Percentiles rank a stretch among this genome's conserved stretches.
Evolutionary conservation across 2,888 invertebrate species (phyloP).

Genomic region (Drosophila nigricruria): DNA sequence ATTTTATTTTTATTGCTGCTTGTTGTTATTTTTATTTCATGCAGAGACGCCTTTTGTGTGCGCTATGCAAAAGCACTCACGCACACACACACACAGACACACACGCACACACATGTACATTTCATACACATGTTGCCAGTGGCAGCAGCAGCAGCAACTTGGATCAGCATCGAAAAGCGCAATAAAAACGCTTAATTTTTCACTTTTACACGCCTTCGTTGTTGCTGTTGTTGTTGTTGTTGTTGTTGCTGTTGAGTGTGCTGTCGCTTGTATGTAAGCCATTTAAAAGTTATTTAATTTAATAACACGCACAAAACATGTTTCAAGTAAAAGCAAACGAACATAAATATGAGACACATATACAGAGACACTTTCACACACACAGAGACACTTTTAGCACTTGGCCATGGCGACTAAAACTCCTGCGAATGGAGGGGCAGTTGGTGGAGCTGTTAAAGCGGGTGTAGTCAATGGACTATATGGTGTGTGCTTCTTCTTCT

Average conservation of each 20-base stretch:
- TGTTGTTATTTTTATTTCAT: conserved; percentile 79
- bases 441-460: background rate
- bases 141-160: conserved; percentile 22
- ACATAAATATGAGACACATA: conserved; percentile 43
- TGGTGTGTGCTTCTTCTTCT: background rate
- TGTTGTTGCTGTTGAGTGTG: conserved; percentile 35
- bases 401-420: conserved; percentile 22
- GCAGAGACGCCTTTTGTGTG: conserved; percentile 61
- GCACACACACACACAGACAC: conserved; percentile 22
- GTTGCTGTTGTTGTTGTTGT: conserved; percentile 17
- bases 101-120: conserved; percentile 37
- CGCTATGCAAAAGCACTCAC: conserved; percentile 64
- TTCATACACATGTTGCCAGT: conserved; percentile 76
- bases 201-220: conserved; percentile 70
- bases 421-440: background rate
- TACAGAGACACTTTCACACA: background rate
- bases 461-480: background rate
- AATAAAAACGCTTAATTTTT: conserved; percentile 81
- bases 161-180: conserved; percentile 69
- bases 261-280: conserved; percentile 65
- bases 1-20: conserved; percentile 82
- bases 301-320: conserved; percentile 75
- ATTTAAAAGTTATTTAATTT: conserved; percentile 81
- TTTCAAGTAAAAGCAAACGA: conserved; percentile 66
- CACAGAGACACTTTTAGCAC: conserved; percentile 1